Base-by-base conservation (phyloP, 2,888 invertebrate genomes). In the Ophion slaviceki region DNA sequence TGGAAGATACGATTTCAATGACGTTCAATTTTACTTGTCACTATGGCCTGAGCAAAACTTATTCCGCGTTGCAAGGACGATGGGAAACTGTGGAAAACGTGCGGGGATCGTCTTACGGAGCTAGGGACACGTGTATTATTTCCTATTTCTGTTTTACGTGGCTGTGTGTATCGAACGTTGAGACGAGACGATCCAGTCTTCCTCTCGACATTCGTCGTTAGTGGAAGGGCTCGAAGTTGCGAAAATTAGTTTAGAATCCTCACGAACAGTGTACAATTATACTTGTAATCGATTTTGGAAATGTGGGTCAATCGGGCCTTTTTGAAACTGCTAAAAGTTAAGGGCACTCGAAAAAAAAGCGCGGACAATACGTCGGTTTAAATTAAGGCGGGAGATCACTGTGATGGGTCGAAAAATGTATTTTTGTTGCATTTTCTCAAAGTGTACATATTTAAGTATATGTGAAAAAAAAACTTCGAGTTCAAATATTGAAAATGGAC, bases 1-100 rank as follows among this genome's bases (percentile, higher is more conserved):
- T 8, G 53, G 53, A 62, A 59, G n/a, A 45, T n/a, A 75, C 17
- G 32, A 66, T 76, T 40, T 76, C 66, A 53, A 75, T 62, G 45
- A 17, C 61, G 53, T 76, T 66, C 2, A 76, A 53, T 53, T 64
- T 66, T 24, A 11, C 64, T 76, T 14, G 32, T 76, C 32, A 76
- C 17, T 64, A 17, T 28, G 28, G 45, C 2, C 20, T 66, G 17
- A 4, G 45, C 32, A 11, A 64, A 76, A 66, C 36, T 68, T 20
- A 10, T 64, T 61, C 45, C 28, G 10, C 53, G 20, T 66, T 24
- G 17, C 17, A n/a, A 20, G 20, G 32, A 66, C 32, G 32, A 32
- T 61, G 64, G n/a, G 64, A 47, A 17, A 45, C 8, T 3, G 20
- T 36, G 20, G 53, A 76, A 76, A 53, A 10, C 62, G 28, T n/a